Base-by-base conservation (phyloP, 1,140 invertebrate genomes). In the Lordiphosa mommai region DNA sequence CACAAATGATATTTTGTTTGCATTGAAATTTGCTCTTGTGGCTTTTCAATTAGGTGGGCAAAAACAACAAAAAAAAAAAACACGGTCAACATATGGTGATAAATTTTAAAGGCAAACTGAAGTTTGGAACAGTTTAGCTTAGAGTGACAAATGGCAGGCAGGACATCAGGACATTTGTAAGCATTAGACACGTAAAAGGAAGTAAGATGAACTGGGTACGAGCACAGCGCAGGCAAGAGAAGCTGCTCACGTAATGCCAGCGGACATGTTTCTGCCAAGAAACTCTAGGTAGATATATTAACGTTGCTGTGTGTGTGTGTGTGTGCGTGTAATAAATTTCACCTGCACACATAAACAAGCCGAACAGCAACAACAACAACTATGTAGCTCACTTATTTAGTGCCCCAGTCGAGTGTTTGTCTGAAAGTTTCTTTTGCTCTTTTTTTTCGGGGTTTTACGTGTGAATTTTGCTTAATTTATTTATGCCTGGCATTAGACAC, bases 1-100 rank as follows among this genome's bases (percentile, higher is more conserved):
- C 44, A 66, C 38, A 66, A 44, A 67, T 55, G 49, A 55, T 63
- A 69, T 73, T 51, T 34, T 68, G 68, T 79, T 79, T 77, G 73
- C 73, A 68, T 72, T 72, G 58, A 60, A 76, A 76, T 67, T 76
- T 67, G 51, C 56, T 70, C 53, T 56, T 74, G 69, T 76, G 51
- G 72, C 48, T 76, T 77, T 76, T 77, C 72, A 76, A 76, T 76
- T 76, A 76, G 55, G 44, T 52, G 49, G 13, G n/a, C 3, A 13
- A 41, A 14, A 20, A 36, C 14, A 16, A 17, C 53, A 48, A 48
- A n/a, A 20, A 20, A 16, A 17, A 48, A 48, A 48, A n/a, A 20
- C 3, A 4, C 20, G 20, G 20, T 20, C 34, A n/a, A n/a, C n/a
- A 48, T 36, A 46, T 38, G 36, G n/a, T 36, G 27, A 27, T 36